A percentile compares a stretch with the other conserved stretches of the same genome.
Conservation (phyloP, 2,888 invertebrate genomes). For the Entomobrya proxima region DNA sequence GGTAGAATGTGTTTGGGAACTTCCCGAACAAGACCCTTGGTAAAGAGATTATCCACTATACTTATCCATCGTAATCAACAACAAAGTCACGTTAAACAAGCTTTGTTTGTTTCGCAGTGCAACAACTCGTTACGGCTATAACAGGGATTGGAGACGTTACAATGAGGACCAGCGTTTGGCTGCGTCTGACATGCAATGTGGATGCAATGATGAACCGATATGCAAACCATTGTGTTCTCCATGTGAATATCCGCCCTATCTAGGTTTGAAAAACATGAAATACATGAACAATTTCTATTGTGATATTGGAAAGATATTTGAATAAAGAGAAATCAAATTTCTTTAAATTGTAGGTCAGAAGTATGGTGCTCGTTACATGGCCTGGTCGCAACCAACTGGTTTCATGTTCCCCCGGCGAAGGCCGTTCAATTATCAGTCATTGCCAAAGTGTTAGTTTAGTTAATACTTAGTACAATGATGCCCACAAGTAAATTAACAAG, state of each 20-base stretch:
- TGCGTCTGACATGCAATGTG: conserved; percentile 66
- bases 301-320: conserved; percentile 50
- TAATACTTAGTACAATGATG: too few species aligned
- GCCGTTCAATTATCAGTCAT: conserved; percentile 66
- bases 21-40: conserved; percentile 72
- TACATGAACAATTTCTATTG: too few species aligned
- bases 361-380: conserved; percentile 72
- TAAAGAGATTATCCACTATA: conserved; percentile 22
- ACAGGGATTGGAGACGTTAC: conserved; percentile 73
- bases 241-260: conserved; percentile 73
- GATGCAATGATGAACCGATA: conserved; percentile 68
- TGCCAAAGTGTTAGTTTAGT: conserved; percentile 52
- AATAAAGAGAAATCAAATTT: too few species aligned
- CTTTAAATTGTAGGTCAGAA: too few species aligned
- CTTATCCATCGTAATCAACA: background rate
- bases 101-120: conserved; percentile 38
- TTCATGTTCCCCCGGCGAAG: conserved; percentile 69
- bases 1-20: conserved; percentile 71
- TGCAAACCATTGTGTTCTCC: conserved; percentile 49
- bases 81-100: background rate
- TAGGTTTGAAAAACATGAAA: too few species aligned
- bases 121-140: conserved; percentile 66
- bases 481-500: conserved; percentile 16
- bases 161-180: conserved; percentile 69
- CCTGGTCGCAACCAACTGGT: conserved; percentile 70